Evolutionary conservation across 2,888 invertebrate species (phyloP).

Genomic region (Uropetala carovei): DNA sequence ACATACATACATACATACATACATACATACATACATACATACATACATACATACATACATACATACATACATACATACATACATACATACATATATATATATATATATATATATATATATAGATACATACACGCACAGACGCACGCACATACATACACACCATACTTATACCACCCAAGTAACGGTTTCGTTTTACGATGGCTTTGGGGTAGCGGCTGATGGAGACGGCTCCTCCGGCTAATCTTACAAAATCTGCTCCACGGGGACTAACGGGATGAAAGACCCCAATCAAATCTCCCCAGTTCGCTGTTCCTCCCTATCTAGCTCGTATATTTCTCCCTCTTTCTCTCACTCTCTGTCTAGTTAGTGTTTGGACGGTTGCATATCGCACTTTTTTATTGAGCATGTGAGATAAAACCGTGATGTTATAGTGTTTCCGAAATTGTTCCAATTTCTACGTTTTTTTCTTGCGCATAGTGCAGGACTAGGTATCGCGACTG

Average conservation of each 20-base stretch:
- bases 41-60: too few species aligned
- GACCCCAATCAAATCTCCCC: not conserved
- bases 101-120: not conserved
- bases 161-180: not conserved
- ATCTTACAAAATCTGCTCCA: constrained; percentile 26
- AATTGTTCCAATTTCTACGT: not conserved
- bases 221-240: not conserved
- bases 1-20: too few species aligned
- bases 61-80: too few species aligned
- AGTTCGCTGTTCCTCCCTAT: not conserved
- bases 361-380: not conserved
- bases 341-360: not conserved
- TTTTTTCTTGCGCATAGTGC: not conserved
- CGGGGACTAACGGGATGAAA: not conserved
- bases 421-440: not conserved
- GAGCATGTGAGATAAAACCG: not conserved
- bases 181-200: not conserved
- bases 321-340: not conserved
- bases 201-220: not conserved
- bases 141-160: too few species aligned
- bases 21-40: too few species aligned
- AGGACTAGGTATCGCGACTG: too few species aligned
- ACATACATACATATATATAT: too few species aligned
- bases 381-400: too few species aligned
- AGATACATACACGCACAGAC: not conserved